Evolutionary conservation across 1,140 invertebrate genomes (phyloP).

Genomic region (Armadillidium nasatum): DNA sequence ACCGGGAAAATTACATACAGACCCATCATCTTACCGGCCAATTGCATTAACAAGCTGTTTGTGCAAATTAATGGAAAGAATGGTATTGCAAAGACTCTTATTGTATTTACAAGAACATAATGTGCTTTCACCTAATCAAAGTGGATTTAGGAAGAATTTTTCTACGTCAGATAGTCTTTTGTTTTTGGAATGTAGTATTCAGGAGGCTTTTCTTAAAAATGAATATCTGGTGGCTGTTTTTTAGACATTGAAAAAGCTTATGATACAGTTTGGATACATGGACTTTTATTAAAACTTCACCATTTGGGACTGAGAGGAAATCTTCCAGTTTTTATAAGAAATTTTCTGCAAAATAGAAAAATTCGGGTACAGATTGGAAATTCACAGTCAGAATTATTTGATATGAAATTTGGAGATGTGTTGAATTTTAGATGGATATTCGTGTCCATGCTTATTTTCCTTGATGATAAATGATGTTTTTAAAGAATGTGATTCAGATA

Average conservation of each 20-base stretch:
- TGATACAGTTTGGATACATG: slow-evolving; percentile 4
- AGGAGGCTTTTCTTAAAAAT: not conserved
- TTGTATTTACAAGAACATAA: not conserved
- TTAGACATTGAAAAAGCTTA: not conserved
- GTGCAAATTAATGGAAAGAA: slow-evolving; percentile 18
- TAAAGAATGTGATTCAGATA: not conserved
- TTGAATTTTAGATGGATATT: no score
- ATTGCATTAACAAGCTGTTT: slow-evolving; percentile 1
- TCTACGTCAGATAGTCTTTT: not conserved
- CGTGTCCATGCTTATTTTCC: slow-evolving; percentile 9
- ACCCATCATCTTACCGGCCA: not conserved
- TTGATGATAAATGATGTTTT: slow-evolving; percentile 17
- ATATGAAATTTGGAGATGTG: not conserved
- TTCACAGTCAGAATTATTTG: not conserved
- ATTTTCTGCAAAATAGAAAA: not conserved
- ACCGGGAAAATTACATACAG: slow-evolving; percentile 3
- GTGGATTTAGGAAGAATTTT: slow-evolving; percentile 1
- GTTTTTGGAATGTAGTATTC: not conserved
- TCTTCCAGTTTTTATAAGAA: not conserved
- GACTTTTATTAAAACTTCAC: not conserved
- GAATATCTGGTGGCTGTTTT: not conserved
- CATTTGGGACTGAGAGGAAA: no score
- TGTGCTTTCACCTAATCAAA: not conserved
- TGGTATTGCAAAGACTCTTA: not conserved
- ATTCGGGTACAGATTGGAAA: not conserved